A percentile compares a stretch with the other conserved stretches of the same genome.
Conservation (phyloP, 1,140 invertebrate genomes). For the Eupeodes corollae region DNA sequence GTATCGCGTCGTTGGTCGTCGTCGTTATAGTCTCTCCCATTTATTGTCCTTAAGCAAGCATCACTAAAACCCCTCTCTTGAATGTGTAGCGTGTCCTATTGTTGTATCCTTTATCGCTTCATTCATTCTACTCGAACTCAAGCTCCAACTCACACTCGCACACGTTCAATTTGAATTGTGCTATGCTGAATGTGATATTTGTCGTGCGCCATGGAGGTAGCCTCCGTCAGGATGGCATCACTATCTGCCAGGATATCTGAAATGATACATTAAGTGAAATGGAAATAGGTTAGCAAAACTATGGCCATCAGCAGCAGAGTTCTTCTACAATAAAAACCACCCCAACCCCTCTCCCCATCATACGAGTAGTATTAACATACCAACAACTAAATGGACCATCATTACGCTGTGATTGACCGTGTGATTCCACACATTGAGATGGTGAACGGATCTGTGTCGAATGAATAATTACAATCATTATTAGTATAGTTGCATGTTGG, state of each 20-base stretch:
- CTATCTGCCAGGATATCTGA: constrained; percentile 41
- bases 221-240: constrained; percentile 41
- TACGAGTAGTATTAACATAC: constrained; percentile 41
- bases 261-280: constrained; percentile 17
- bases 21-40: no score
- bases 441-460: constrained; percentile 50
- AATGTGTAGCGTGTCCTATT: constrained; percentile 2
- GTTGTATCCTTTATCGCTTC: constrained; percentile 1
- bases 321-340: not conserved
- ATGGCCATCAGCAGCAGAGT: not conserved
- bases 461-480: not conserved
- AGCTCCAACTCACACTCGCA: constrained; percentile 1
- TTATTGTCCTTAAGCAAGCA: no score
- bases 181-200: constrained; percentile 47
- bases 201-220: constrained; percentile 40
- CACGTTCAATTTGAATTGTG: constrained; percentile 48
- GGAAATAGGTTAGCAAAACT: constrained; percentile 5
- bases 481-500: not conserved
- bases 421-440: constrained; percentile 69
- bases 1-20: no score
- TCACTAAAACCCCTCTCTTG: not conserved
- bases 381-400: constrained; percentile 62
- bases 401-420: constrained; percentile 59
- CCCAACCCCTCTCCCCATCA: not conserved
- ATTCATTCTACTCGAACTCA: no score